Percentiles rank a stretch among this genome's conserved stretches.
These are phyloP conservation scores for Tenebrio molitor DNA, from an alignment of 1,140 invertebrate species.

Conservation along the genomic window DNA sequence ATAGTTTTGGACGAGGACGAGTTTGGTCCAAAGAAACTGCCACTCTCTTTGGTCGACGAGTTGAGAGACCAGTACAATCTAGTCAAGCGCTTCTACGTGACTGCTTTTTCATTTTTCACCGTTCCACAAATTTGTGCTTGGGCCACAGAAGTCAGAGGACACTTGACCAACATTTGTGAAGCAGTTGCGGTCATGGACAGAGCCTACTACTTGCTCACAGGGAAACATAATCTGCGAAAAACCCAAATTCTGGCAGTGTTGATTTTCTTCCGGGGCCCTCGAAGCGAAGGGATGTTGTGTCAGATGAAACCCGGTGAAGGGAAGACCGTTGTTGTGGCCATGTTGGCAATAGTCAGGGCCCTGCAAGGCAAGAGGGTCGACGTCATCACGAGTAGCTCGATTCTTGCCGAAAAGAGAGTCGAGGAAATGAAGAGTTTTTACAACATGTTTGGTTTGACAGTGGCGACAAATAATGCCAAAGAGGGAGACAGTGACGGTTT, in stretches of 20 bases:
- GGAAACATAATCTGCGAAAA: background rate
- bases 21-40: too few relatives aligned
- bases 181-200: background rate
- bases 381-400: slow-evolving; percentile 2
- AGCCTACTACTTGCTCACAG: background rate
- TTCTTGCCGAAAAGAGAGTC: background rate
- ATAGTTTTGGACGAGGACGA: too few relatives aligned
- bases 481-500: background rate
- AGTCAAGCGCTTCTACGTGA: too few relatives aligned
- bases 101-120: too few relatives aligned
- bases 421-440: background rate
- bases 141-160: background rate
- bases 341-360: background rate
- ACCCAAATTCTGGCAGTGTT: slow-evolving; percentile 19
- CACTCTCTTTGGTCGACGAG: too few relatives aligned
- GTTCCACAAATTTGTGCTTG: too few relatives aligned
- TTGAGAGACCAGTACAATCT: too few relatives aligned
- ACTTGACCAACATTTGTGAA: background rate
- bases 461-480: background rate
- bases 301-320: slow-evolving; percentile 13
- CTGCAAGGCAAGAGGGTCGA: background rate
- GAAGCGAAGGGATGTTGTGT: background rate
- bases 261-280: background rate
- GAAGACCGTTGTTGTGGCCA: slow-evolving; percentile 1
- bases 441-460: background rate